Base-by-base conservation (phyloP, 2,797 vertebrate genomes). In the Rhinogobio ventralis region DNA sequence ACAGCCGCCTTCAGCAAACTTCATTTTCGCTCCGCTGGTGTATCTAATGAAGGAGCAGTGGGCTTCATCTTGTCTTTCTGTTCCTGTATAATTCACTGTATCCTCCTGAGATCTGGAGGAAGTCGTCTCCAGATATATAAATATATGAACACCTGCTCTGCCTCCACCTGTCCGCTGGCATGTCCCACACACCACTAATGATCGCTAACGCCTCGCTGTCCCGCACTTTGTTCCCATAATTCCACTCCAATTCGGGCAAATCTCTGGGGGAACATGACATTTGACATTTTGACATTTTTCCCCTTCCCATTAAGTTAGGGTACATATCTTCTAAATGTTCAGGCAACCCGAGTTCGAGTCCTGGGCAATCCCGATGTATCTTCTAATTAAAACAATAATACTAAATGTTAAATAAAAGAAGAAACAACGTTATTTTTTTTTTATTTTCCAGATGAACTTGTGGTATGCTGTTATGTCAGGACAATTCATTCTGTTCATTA, bases 141-240 rank as follows among this genome's bases (percentile, higher is more conserved):
- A 39, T 53, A 93, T 90, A 93, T 92, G 90, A 91, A 89, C 92
- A 93, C 89, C 92, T 92, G 92, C 86, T 90, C 79, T 15, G 87
- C 79, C 82, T 83, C 89, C 91, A 93, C 88, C 90, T 93, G 89
- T 91, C 85, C 66, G 19, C 81, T 82, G 49, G 73, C 83, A 79
- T 80, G 28, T 83, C 79, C 39, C 46, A 66, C 64, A 45, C 77
- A 72, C 64, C 79, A 71, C 90, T 92, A 92, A 93, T 93, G 88
- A 88, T 88, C 89, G 77, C 79, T 80, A 74, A 77, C 85, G 45
- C 79, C 72, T 82, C 87, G 62, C 88, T 87, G 90, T 88, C 88
- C 81, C 57, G 79, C 88, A 87, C 88, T 93, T 91, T 93, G 92
- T 92, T 90, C 87, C 90, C 88, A 90, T 91, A 91, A 92, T 93